Evolutionary conservation across 2,113 vertebrate species (phyloP).

Genomic region (Falcunculus frontatus): DNA sequence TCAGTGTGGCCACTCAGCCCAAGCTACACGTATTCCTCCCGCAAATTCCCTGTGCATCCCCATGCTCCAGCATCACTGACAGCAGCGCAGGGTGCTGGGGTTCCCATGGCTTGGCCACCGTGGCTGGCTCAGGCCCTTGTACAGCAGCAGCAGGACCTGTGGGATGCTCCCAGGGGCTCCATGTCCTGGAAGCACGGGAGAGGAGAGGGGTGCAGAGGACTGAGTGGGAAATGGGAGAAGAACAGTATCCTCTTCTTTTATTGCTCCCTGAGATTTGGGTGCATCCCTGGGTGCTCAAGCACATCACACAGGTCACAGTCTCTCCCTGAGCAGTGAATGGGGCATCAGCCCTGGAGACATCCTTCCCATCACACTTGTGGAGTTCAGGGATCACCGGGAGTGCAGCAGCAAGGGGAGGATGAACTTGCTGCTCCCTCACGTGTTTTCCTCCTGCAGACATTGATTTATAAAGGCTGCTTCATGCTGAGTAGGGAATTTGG

Average conservation of each 20-base stretch:
- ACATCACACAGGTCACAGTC: neutral
- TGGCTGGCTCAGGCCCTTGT: neutral
- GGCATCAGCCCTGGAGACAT: neutral
- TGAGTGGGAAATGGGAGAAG: neutral
- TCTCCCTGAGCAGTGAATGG: neutral
- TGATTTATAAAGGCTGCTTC: constrained; percentile 18
- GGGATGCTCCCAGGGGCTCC: neutral
- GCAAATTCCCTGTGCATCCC: neutral
- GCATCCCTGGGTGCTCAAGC: neutral
- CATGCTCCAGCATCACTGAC: accelerated
- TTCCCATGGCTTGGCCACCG: accelerated
- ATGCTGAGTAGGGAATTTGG: neutral
- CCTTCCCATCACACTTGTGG: neutral
- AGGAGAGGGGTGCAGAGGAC: neutral
- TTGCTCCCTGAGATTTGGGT: neutral
- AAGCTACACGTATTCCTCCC: neutral
- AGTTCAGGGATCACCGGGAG: neutral
- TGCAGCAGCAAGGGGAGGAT: neutral
- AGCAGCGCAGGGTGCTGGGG: neutral
- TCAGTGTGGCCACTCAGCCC: neutral
- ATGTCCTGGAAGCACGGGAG: neutral
- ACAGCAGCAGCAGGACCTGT: neutral
- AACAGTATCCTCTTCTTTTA: neutral
- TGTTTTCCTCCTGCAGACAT: neutral
- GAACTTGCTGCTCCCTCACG: neutral